phyloP scores from a whole-genome alignment of 2,888 invertebrate genomes.

The Bimastos eiseni region DNA sequence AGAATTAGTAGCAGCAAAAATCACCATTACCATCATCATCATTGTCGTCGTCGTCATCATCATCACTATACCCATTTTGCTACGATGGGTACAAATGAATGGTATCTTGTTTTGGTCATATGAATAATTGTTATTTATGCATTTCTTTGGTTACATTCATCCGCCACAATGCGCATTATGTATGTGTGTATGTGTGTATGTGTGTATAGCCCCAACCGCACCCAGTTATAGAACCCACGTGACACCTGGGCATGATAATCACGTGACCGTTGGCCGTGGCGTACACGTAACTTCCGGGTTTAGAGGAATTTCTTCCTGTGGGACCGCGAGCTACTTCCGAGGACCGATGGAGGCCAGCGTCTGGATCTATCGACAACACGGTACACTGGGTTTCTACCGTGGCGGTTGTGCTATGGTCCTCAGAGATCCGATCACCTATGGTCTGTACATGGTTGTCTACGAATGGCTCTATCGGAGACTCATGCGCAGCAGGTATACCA shows the following conservation, averaged over 20 bases:
- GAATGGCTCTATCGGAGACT: constrained; percentile 55
- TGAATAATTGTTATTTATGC: too few species aligned
- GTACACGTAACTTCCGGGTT: neutral
- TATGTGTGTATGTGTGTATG: too few species aligned
- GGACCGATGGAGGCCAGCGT: constrained; percentile 31
- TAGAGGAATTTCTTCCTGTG: neutral
- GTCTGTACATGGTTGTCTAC: constrained; percentile 70
- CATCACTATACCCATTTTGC: too few species aligned
- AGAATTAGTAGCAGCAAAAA: too few species aligned
- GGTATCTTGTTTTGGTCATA: too few species aligned
- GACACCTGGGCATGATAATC: neutral
- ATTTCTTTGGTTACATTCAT: too few species aligned
- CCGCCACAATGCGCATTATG: too few species aligned
- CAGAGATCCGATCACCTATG: constrained; percentile 70
- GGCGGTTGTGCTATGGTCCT: constrained; percentile 57
- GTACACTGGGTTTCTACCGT: constrained; percentile 53
- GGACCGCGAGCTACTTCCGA: constrained; percentile 23
- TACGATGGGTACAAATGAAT: too few species aligned
- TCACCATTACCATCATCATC: too few species aligned
- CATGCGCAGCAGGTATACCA: neutral
- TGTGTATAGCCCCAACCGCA: too few species aligned
- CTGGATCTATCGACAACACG: constrained; percentile 37
- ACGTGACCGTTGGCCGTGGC: neutral
- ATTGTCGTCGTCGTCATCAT: too few species aligned
- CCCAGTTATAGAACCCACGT: neutral